phyloP scores from a whole-genome alignment of 1,140 invertebrate genomes.

The Pararge aegeria region DNA sequence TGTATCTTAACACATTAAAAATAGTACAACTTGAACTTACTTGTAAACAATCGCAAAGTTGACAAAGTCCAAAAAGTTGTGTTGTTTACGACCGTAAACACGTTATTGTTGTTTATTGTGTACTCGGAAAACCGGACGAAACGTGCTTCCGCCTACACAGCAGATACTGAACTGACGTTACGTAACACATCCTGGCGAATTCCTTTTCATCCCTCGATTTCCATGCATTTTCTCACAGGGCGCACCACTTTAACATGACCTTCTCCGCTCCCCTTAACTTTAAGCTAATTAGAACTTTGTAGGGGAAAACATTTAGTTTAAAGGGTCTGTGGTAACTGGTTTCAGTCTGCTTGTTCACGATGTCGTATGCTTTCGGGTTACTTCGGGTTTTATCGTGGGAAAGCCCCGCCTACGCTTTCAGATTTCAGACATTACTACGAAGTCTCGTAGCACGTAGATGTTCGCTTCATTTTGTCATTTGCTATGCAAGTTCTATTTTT shows the following conservation, averaged over 20 bases:
- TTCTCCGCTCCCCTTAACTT: slow-evolving; percentile 19
- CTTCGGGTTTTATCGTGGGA: slow-evolving; percentile 39
- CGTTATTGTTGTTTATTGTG: slow-evolving; percentile 74
- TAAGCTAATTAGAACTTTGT: background rate
- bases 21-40: too few species aligned
- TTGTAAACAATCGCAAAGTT: slow-evolving; percentile 5
- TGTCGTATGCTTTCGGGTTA: slow-evolving; percentile 50
- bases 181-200: slow-evolving; percentile 67
- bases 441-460: slow-evolving; percentile 1
- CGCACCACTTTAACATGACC: slow-evolving; percentile 37
- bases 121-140: slow-evolving; percentile 21
- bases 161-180: slow-evolving; percentile 61
- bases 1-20: too few species aligned
- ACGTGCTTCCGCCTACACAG: slow-evolving; percentile 45
- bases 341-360: slow-evolving; percentile 24
- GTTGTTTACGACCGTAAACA: slow-evolving; percentile 70
- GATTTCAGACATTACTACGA: slow-evolving; percentile 19
- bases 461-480: background rate
- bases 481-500: too few species aligned
- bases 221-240: slow-evolving; percentile 53
- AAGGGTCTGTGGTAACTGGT: slow-evolving; percentile 37
- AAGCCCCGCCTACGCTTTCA: slow-evolving; percentile 53
- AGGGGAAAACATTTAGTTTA: slow-evolving; percentile 13
- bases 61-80: slow-evolving; percentile 20
- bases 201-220: slow-evolving; percentile 57